These are phyloP conservation scores for Mamestra brassicae DNA, from an alignment of 2,888 invertebrate species.

Conservation along the genomic window DNA sequence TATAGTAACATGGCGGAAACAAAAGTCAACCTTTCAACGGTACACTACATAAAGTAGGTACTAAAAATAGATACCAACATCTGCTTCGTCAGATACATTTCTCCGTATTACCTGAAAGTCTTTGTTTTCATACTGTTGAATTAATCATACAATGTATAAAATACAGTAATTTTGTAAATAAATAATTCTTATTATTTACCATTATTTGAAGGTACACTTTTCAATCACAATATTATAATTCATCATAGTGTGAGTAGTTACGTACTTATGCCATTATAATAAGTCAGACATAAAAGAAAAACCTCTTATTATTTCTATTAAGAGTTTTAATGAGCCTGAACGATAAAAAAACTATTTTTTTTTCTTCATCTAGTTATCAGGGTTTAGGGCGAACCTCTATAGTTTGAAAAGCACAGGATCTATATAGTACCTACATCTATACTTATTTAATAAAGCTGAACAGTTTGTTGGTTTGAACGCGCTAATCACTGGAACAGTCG, in stretches of 20 bases:
- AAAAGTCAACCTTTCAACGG: constrained; percentile 21
- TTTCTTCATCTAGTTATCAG: too few species aligned
- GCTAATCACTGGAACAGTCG: too few species aligned
- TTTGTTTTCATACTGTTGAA: constrained; percentile 37
- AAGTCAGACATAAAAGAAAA: background rate
- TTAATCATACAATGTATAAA: constrained; percentile 23
- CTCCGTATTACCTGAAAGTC: constrained; percentile 38
- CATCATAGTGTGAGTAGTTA: background rate
- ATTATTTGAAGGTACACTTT: background rate
- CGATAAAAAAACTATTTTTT: too few species aligned
- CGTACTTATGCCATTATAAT: background rate
- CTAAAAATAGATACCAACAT: constrained; percentile 36
- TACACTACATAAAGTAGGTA: constrained; percentile 4
- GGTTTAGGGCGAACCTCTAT: too few species aligned
- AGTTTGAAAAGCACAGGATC: too few species aligned
- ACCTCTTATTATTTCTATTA: background rate
- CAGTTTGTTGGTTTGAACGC: too few species aligned
- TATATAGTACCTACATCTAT: too few species aligned
- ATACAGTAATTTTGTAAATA: background rate
- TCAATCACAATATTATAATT: background rate
- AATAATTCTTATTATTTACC: background rate
- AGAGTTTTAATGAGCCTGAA: too few species aligned
- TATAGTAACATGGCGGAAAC: constrained; percentile 21
- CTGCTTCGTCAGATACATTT: constrained; percentile 24
- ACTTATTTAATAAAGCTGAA: too few species aligned